These are phyloP conservation scores for Heliornis fulica DNA, from an alignment of 2,113 vertebrate genomes.

Conservation along the genomic window DNA sequence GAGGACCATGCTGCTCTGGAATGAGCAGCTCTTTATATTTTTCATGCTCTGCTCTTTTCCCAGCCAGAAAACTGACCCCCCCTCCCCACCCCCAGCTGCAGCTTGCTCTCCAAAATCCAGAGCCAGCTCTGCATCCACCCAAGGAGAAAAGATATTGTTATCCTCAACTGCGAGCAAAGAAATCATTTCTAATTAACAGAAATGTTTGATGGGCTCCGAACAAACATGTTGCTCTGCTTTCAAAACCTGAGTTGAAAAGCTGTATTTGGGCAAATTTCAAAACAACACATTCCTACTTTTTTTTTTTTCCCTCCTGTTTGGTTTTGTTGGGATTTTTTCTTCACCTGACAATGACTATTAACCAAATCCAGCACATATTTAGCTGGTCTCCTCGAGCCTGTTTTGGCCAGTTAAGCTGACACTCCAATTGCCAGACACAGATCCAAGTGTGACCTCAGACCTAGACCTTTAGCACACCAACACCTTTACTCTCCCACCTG, in stretches of 20 bases:
- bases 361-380: background rate
- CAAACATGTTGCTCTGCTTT: conserved; percentile 39
- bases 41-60: no score
- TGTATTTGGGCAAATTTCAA: conserved; percentile 43
- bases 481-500: background rate
- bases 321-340: no score
- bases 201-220: conserved; percentile 42
- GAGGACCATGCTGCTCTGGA: background rate
- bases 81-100: background rate
- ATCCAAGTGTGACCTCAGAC: background rate
- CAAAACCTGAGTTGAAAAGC: conserved; percentile 7
- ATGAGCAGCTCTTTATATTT: no score
- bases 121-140: accelerated
- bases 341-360: background rate
- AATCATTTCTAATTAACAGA: conserved; percentile 42
- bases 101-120: background rate
- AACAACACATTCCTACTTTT: background rate
- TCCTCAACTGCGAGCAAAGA: conserved; percentile 17
- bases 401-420: background rate
- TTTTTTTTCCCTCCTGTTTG: background rate
- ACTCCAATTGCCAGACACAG: background rate
- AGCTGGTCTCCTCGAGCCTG: background rate
- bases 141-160: background rate
- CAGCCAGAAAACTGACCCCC: background rate
- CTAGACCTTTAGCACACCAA: background rate